Base-by-base conservation (phyloP, 2,797 vertebrate species). In the Eptatretus atami region DNA sequence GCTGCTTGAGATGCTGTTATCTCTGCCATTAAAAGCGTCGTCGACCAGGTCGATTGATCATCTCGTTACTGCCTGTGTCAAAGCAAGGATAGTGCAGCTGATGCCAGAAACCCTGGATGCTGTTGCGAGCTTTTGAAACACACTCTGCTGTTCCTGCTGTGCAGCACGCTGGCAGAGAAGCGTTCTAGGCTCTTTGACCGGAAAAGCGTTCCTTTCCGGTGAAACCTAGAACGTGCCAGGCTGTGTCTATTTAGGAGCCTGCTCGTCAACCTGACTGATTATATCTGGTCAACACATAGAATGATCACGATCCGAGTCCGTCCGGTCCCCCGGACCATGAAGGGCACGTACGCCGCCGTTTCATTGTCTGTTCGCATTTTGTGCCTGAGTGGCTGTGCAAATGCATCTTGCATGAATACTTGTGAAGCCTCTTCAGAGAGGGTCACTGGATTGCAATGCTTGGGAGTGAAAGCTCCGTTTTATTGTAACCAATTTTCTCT, bases 311-410 rank as follows among this genome's bases (percentile, higher is more conserved):
- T 96, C n/a, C 87, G 2, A 95, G 69, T 90, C 65, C 92, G 76
- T 15, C 92, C 90, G 0, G 92, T 94, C n/a, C 63, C 92, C 92
- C 0, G 92, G 79, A 63, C n/a, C n/a, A 78, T 64, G 74, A 98
- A 98, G 1, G 90, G 92, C 64, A 98, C 87, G 65, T 98, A 98
- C n/a, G n/a, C 53, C 92, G 80, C 14, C 92, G 77, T 98, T 66
- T 86, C 78, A 1, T n/a, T 98, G 92, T 1, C 92, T 79, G 69
- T 98, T 98, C 63, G 95, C 86, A 0, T 78, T 80, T 68, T 94
- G 86, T 0, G 80, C 78, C 1, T 86, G 63, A 94, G 78, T 19
- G n/a, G 82, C 77, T n/a, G n/a, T 44, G 31, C 31, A 44, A 44
- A 44, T 44, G n/a, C 31, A 44, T 44, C 31, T n/a, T 44, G 31